A percentile compares a stretch with the other conserved stretches of the same genome.
Conservation (phyloP, 2,888 invertebrate genomes). For the Meghimatium bilineatum region DNA sequence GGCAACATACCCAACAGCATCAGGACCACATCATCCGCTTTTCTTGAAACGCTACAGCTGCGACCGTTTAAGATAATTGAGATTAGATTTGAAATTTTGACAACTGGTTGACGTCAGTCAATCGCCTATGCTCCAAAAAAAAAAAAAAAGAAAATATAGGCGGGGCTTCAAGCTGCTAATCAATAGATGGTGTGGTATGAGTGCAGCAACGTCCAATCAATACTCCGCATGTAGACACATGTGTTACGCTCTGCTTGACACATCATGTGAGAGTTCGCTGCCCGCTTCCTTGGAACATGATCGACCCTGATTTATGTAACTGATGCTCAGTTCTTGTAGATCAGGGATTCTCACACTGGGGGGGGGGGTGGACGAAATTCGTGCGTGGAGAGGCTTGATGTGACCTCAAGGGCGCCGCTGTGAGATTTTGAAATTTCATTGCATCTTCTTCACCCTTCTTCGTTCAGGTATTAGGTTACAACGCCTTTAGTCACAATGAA, state of each 20-base stretch:
- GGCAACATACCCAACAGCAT: neutral
- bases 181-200: slow-evolving; percentile 26
- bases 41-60: neutral
- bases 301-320: neutral
- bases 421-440: too few species aligned
- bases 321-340: neutral
- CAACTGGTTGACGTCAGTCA: slow-evolving; percentile 29
- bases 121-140: slow-evolving; percentile 9
- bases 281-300: neutral
- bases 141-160: slow-evolving; percentile 7
- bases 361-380: too few species aligned
- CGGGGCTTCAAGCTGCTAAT: slow-evolving; percentile 10
- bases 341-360: neutral
- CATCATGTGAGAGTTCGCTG: neutral
- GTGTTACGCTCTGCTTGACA: neutral
- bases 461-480: too few species aligned
- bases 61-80: slow-evolving; percentile 3
- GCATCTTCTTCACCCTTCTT: too few species aligned
- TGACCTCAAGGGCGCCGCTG: too few species aligned
- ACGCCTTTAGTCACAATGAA: too few species aligned
- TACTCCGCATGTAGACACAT: slow-evolving; percentile 16
- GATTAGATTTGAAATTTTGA: slow-evolving; percentile 21
- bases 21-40: neutral
- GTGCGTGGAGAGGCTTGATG: too few species aligned
- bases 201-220: slow-evolving; percentile 7